Evolutionary conservation across 2,113 vertebrate species (phyloP).

Genomic region (Rhipidura dahli): DNA sequence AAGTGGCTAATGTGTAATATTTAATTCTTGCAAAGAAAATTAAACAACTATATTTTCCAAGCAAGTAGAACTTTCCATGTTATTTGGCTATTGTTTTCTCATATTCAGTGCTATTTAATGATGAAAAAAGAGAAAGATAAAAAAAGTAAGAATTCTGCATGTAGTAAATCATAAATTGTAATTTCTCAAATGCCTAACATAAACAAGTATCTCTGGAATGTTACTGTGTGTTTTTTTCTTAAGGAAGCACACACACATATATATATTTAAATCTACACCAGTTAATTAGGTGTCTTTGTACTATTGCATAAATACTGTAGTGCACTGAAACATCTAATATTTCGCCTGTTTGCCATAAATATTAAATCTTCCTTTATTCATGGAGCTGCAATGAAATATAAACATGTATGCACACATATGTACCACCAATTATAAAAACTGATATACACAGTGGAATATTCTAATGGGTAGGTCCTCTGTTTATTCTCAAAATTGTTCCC

Average conservation of each 20-base stretch:
- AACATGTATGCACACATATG: neutral
- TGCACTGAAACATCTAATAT: neutral
- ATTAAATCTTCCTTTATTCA: conserved; percentile 9
- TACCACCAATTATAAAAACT: conserved; percentile 17
- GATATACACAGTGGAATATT: neutral
- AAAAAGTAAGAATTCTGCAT: neutral
- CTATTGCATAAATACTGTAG: neutral
- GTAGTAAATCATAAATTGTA: neutral
- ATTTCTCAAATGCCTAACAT: neutral
- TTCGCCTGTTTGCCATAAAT: neutral
- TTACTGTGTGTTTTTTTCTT: neutral
- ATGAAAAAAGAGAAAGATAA: neutral
- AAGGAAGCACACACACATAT: neutral
- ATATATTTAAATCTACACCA: neutral
- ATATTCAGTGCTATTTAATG: neutral
- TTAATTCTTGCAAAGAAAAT: neutral
- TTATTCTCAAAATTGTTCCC: conserved; percentile 43
- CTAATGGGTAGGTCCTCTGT: conserved; percentile 13
- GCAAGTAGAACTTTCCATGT: neutral
- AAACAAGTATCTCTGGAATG: neutral
- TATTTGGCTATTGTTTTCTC: neutral
- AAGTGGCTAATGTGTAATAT: neutral
- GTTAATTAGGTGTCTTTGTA: neutral
- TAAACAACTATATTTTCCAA: neutral
- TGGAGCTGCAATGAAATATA: neutral